These are phyloP conservation scores for Brachionichthys hirsutus DNA, from an alignment of 2,113 vertebrate genomes.

Conservation along the genomic window DNA sequence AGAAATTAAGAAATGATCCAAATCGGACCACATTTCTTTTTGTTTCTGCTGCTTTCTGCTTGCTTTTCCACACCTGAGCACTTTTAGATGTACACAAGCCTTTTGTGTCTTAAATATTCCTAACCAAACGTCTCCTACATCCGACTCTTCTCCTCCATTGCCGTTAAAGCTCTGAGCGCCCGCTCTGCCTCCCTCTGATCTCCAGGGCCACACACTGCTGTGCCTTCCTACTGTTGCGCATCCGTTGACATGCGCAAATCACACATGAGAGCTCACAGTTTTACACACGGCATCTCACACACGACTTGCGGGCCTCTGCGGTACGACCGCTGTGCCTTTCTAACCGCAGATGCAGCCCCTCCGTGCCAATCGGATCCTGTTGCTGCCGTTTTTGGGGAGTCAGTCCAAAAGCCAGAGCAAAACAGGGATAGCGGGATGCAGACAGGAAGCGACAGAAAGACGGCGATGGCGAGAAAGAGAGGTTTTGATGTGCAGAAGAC, in stretches of 20 bases:
- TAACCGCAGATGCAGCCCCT: conserved; percentile 37
- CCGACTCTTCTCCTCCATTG: conserved; percentile 30
- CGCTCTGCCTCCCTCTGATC: conserved; percentile 55
- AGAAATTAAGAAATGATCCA: no score
- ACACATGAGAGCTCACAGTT: conserved; percentile 43
- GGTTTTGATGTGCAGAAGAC: conserved; percentile 16
- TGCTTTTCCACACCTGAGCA: not conserved
- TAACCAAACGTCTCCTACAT: conserved; percentile 45
- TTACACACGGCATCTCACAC: conserved; percentile 31
- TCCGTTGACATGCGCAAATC: conserved; percentile 31
- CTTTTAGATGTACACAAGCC: not conserved
- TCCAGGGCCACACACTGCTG: conserved; percentile 40
- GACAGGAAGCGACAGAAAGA: conserved; percentile 22
- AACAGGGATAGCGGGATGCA: conserved; percentile 28
- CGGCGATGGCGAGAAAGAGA: not conserved
- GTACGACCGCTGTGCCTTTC: conserved; percentile 18
- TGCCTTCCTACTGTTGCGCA: conserved; percentile 23
- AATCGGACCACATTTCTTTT: no score
- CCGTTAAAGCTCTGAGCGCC: conserved; percentile 59
- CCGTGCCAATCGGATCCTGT: conserved; percentile 36
- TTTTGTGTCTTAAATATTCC: conserved; percentile 1
- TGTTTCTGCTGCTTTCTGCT: not conserved
- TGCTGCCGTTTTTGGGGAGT: conserved; percentile 33
- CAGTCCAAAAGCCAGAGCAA: conserved; percentile 22
- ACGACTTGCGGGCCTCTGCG: conserved; percentile 12